Conservation (phyloP, 2,797 vertebrate genomes). For the Hafferia zeledoni region DNA sequence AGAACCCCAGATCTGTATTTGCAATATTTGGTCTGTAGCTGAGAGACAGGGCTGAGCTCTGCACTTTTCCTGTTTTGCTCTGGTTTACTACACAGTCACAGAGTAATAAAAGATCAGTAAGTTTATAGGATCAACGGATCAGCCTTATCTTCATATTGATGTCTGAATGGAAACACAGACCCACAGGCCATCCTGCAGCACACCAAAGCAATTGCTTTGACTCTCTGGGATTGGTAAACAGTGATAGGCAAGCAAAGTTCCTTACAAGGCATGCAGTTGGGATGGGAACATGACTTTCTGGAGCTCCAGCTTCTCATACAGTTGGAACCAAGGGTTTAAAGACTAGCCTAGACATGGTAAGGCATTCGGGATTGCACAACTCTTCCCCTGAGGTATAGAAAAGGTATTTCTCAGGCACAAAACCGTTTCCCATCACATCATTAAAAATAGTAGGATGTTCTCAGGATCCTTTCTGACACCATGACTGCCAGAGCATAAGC, state of each 20-base stretch:
- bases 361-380: background rate
- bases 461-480: background rate
- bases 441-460: slow-evolving; percentile 37
- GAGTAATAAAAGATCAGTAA: background rate
- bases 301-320: background rate
- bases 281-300: background rate
- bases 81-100: background rate
- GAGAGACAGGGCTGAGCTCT: background rate
- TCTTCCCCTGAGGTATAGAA: slow-evolving; percentile 32
- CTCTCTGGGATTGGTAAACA: background rate
- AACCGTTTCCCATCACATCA: slow-evolving; percentile 20
- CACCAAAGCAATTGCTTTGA: background rate
- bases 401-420: slow-evolving; percentile 37
- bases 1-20: background rate
- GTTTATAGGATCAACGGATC: background rate
- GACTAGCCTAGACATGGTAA: slow-evolving; percentile 29
- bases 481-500: background rate
- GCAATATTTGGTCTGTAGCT: background rate
- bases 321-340: background rate
- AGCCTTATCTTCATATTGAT: background rate
- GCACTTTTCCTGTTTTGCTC: background rate
- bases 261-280: background rate
- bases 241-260: background rate
- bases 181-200: background rate
- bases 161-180: background rate